Evolutionary conservation across 2,797 vertebrate genomes (phyloP).

Genomic region (Danionella dracula): DNA sequence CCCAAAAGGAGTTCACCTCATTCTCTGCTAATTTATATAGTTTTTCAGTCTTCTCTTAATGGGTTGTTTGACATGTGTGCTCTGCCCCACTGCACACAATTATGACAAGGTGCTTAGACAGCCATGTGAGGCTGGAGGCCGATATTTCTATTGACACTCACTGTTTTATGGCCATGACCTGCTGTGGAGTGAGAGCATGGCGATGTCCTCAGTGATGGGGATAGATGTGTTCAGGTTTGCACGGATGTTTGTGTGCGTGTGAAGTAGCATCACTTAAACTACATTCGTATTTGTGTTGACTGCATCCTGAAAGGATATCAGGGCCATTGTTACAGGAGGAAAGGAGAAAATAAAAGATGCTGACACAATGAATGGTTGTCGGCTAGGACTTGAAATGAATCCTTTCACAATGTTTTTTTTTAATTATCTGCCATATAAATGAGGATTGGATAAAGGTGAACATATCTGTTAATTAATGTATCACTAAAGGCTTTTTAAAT

Average conservation of each 20-base stretch:
- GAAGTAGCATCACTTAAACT: slow-evolving; percentile 4
- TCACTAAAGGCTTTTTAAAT: too few species aligned
- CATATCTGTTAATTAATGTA: too few species aligned
- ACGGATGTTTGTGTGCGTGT: slow-evolving; percentile 8
- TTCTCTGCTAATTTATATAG: slow-evolving; percentile 51
- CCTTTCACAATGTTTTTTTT: too few species aligned
- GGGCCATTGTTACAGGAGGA: neutral
- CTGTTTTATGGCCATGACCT: slow-evolving; percentile 27
- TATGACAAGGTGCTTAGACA: slow-evolving; percentile 53
- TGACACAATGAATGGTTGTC: too few species aligned
- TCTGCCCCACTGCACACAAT: slow-evolving; percentile 53
- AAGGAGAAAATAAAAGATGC: neutral
- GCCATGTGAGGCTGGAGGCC: slow-evolving; percentile 48
- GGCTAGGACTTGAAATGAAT: too few species aligned
- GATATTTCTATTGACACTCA: slow-evolving; percentile 52
- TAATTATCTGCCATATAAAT: too few species aligned
- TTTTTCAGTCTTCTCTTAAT: slow-evolving; percentile 47
- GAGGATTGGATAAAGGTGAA: too few species aligned
- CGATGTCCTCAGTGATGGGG: slow-evolving; percentile 1
- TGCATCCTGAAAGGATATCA: slow-evolving; percentile 14
- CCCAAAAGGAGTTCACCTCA: slow-evolving; percentile 23
- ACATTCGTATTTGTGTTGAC: neutral
- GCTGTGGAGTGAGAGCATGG: slow-evolving; percentile 2
- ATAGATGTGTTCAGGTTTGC: slow-evolving; percentile 6
- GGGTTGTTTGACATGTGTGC: slow-evolving; percentile 54